Conservation (phyloP, 2,888 invertebrate genomes). For the Trimorus sp. region DNA sequence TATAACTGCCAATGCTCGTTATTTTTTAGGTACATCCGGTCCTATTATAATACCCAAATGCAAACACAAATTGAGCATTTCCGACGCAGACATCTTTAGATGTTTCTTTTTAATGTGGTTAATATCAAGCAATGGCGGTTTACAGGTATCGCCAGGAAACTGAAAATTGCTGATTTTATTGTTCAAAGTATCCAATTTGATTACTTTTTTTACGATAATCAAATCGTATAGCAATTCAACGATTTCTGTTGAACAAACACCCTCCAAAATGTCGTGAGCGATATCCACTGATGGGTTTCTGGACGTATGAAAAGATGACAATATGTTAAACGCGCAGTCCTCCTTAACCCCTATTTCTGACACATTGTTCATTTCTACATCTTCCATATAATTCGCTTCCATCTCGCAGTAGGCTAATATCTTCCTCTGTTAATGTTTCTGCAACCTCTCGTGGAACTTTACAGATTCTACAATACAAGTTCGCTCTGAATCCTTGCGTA, state of each 20-base stretch:
- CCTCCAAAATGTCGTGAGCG: too few relatives aligned
- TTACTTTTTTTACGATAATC: too few relatives aligned
- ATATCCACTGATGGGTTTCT: too few relatives aligned
- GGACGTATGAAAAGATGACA: too few relatives aligned
- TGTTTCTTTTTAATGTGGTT: slow-evolving; percentile 40
- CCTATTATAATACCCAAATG: slow-evolving; percentile 39
- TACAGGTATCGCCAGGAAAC: slow-evolving; percentile 32
- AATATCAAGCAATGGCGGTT: slow-evolving; percentile 31
- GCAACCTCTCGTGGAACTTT: background rate
- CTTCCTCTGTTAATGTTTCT: too few relatives aligned
- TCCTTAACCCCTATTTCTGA: too few relatives aligned
- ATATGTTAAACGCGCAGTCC: too few relatives aligned
- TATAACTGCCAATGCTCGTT: slow-evolving; percentile 51
- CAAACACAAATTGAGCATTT: slow-evolving; percentile 52
- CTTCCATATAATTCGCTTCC: too few relatives aligned
- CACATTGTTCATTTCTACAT: too few relatives aligned
- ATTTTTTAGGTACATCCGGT: slow-evolving; percentile 30
- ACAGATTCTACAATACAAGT: background rate
- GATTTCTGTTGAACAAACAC: too few relatives aligned
- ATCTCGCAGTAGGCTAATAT: too few relatives aligned
- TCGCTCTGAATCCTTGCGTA: background rate
- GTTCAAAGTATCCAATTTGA: slow-evolving; percentile 17
- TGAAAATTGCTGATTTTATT: slow-evolving; percentile 27
- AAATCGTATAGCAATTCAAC: too few relatives aligned
- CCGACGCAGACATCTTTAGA: slow-evolving; percentile 61